A percentile compares a stretch with the other conserved stretches of the same genome.
These are phyloP conservation scores for Nasonia longicornis DNA, from an alignment of 1,140 invertebrate genomes.

Conservation along the genomic window DNA sequence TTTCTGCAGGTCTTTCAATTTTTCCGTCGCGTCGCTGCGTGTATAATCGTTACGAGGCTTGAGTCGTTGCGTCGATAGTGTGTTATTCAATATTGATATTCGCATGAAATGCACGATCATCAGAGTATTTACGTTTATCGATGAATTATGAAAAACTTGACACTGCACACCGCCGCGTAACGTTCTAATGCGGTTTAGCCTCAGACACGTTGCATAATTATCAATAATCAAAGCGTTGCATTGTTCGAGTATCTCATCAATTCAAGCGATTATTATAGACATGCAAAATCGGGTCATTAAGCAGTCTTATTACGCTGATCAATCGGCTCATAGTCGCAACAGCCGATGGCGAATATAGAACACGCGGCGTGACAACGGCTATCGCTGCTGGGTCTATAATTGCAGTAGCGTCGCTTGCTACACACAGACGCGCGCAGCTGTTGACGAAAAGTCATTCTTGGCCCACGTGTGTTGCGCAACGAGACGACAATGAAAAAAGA, in stretches of 20 bases:
- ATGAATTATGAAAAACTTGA: background rate
- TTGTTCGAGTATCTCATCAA: background rate
- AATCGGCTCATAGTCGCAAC: background rate
- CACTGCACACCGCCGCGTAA: background rate
- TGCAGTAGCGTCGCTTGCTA: background rate
- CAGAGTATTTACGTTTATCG: too few species aligned
- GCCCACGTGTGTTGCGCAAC: background rate
- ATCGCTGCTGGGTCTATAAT: background rate
- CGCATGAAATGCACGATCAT: too few species aligned
- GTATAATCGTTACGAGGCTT: background rate
- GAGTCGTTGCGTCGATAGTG: background rate
- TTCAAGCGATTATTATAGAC: background rate
- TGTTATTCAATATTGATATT: background rate
- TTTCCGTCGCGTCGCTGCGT: background rate
- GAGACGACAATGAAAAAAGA: background rate
- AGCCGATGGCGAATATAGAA: background rate
- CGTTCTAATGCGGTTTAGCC: too few species aligned
- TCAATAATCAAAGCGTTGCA: background rate
- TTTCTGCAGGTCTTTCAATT: background rate
- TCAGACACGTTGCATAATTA: background rate
- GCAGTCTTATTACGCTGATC: slow-evolving; percentile 13
- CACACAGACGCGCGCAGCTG: background rate
- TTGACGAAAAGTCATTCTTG: slow-evolving; percentile 31
- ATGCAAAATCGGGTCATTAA: slow-evolving; percentile 26
- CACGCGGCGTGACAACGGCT: background rate